Evolutionary conservation across 2,113 vertebrate species (phyloP).

Genomic region (Nicator chloris): DNA sequence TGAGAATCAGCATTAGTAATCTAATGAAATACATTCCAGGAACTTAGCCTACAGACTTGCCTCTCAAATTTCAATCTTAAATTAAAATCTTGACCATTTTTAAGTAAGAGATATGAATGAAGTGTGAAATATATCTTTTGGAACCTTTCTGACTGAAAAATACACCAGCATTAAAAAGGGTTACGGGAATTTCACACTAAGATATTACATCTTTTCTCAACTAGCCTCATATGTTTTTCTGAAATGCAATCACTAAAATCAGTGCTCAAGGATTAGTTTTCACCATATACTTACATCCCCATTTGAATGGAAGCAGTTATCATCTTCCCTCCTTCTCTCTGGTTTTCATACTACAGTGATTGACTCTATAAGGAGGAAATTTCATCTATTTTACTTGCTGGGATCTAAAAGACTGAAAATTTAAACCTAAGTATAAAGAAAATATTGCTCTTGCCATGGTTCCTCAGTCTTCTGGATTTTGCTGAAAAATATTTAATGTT

Average conservation of each 20-base stretch:
- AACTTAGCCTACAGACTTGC: not conserved
- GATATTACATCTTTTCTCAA: not conserved
- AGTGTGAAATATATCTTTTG: not conserved
- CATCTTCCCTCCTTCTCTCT: not conserved
- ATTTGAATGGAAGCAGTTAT: not conserved
- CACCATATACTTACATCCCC: not conserved
- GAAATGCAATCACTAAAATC: not conserved
- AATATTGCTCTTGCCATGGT: not conserved
- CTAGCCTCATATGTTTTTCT: not conserved
- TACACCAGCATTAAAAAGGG: not conserved
- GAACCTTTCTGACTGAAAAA: not conserved
- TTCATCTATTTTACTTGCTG: not conserved
- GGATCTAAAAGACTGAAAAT: not conserved
- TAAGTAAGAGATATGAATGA: not conserved
- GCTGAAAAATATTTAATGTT: not conserved
- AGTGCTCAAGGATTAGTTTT: not conserved
- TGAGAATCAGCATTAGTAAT: not conserved
- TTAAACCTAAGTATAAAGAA: not conserved
- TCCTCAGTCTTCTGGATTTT: not conserved
- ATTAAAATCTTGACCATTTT: not conserved
- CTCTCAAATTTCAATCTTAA: not conserved
- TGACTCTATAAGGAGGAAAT: not conserved
- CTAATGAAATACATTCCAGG: not conserved
- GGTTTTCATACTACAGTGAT: not conserved
- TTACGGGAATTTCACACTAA: not conserved